A percentile compares a stretch with the other conserved stretches of the same genome.
Evolutionary conservation across 2,113 vertebrate species (phyloP).

Genomic region (Leptobrachium ailaonicum): DNA sequence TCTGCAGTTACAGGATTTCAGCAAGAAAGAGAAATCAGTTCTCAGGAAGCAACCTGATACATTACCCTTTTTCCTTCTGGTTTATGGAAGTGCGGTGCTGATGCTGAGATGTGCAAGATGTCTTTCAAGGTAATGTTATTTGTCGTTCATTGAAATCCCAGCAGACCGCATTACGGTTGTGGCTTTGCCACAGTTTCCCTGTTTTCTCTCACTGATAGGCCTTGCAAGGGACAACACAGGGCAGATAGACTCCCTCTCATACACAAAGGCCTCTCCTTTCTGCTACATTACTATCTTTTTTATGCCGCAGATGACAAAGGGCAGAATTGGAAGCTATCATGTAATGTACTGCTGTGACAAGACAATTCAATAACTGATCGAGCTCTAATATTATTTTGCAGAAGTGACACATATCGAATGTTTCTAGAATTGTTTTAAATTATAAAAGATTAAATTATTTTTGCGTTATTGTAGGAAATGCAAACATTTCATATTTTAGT

Average conservation of each 20-base stretch:
- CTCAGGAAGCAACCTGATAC: slow-evolving; percentile 51
- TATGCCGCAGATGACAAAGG: too few relatives aligned
- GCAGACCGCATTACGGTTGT: background rate
- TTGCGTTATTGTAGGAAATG: too few relatives aligned
- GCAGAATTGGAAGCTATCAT: too few relatives aligned
- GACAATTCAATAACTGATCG: too few relatives aligned
- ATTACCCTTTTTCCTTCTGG: slow-evolving; percentile 36
- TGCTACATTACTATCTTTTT: background rate
- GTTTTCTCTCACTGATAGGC: slow-evolving; percentile 15
- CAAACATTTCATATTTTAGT: too few relatives aligned
- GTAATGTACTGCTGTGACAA: too few relatives aligned
- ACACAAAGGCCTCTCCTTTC: background rate
- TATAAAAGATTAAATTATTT: too few relatives aligned
- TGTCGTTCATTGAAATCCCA: background rate
- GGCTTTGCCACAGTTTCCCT: background rate
- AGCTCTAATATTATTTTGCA: too few relatives aligned
- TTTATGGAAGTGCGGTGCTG: slow-evolving; percentile 34
- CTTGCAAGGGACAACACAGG: background rate
- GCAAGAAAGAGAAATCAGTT: slow-evolving; percentile 23
- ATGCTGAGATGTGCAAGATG: slow-evolving; percentile 59
- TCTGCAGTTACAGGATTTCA: slow-evolving; percentile 24
- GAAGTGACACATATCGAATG: too few relatives aligned
- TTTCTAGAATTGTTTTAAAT: too few relatives aligned
- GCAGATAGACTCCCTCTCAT: background rate
- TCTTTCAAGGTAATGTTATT: slow-evolving; percentile 65